A percentile compares a stretch with the other conserved stretches of the same genome.
phyloP scores from a whole-genome alignment of 2,797 vertebrate genomes.

The Hemibagrus guttatus region DNA sequence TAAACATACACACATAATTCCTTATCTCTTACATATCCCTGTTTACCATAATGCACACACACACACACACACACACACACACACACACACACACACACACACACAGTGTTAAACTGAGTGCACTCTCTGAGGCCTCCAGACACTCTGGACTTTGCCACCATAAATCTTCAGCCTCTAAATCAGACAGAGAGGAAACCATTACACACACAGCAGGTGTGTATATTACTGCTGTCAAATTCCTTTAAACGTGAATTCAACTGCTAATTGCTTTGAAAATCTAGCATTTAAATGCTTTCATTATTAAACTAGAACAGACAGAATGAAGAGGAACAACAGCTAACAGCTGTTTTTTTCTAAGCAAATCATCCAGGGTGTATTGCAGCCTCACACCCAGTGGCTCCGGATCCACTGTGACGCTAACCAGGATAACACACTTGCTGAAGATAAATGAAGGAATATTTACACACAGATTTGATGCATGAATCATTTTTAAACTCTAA shows the following conservation, averaged over 20 bases:
- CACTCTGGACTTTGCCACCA: constrained; percentile 33
- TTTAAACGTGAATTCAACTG: neutral
- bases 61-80: constrained; percentile 1
- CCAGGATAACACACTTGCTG: neutral
- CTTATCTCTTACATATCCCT: neutral
- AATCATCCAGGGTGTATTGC: neutral
- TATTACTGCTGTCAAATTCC: neutral
- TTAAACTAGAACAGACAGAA: neutral
- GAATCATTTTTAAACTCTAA: neutral
- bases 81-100: neutral
- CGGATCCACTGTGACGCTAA: neutral
- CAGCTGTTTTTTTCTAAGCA: too few relatives aligned
- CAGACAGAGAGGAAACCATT: constrained; percentile 43
- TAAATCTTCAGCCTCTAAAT: constrained; percentile 53
- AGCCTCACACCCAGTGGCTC: too few relatives aligned
- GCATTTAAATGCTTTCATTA: neutral
- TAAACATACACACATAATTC: constrained; percentile 18
- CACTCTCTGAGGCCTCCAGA: constrained; percentile 35
- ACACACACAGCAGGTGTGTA: constrained; percentile 42
- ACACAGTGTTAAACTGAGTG: neutral
- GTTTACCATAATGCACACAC: neutral
- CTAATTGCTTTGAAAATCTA: neutral
- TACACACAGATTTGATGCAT: neutral
- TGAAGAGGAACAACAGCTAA: neutral
- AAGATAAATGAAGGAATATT: neutral